Conservation (phyloP, 2,888 invertebrate genomes). For the Meganola albula region DNA sequence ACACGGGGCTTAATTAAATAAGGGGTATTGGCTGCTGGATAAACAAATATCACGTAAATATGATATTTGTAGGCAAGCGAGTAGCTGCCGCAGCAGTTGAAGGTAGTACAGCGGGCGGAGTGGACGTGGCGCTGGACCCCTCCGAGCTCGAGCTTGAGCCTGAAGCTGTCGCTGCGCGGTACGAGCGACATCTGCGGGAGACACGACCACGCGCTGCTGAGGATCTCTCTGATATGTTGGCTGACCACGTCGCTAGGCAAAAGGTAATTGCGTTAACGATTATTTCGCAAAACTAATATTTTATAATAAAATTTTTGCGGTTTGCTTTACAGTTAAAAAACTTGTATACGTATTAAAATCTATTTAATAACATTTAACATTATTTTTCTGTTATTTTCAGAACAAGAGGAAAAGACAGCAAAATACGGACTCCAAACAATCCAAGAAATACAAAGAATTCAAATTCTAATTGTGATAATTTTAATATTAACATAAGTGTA, state of each 20-base stretch:
- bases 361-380: too few species aligned
- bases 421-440: conserved; percentile 91
- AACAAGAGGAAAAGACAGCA: conserved; percentile 95
- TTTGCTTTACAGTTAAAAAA: too few species aligned
- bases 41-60: too few species aligned
- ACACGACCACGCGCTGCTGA: conserved; percentile 93
- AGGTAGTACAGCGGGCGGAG: conserved; percentile 79
- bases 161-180: conserved; percentile 96
- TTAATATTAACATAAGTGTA: conserved; percentile 27
- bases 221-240: conserved; percentile 98
- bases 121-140: conserved; percentile 97
- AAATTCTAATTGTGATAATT: conserved; percentile 86
- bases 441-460: conserved; percentile 99
- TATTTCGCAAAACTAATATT: too few species aligned
- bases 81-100: conserved; percentile 24
- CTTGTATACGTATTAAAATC: too few species aligned
- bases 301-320: too few species aligned
- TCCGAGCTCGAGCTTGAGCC: conserved; percentile 97
- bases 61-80: conserved; percentile 58
- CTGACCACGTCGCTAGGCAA: conserved; percentile 97
- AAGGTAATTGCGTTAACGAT: too few species aligned
- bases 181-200: conserved; percentile 97
- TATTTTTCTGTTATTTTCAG: conserved; percentile 81
- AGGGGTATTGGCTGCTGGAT: too few species aligned
- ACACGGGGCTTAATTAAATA: too few species aligned